A percentile compares a stretch with the other conserved stretches of the same genome.
Conservation (phyloP, 2,797 vertebrate species). For the Coracias cyanogaster region DNA sequence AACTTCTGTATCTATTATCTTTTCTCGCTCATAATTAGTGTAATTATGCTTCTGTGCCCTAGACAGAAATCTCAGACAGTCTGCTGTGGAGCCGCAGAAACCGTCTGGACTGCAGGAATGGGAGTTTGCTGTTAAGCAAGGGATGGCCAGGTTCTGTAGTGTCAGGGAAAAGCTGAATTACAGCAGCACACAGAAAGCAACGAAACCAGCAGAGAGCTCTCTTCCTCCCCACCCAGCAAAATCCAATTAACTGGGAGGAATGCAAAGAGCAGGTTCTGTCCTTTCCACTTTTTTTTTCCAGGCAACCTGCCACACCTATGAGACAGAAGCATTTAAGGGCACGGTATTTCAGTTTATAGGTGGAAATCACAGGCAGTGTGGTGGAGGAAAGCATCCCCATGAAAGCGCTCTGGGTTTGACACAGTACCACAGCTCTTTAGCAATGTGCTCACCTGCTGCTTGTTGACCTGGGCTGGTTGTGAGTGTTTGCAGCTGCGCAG, state of each 20-base stretch:
- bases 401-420: not conserved
- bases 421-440: not conserved
- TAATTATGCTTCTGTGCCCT: conserved; percentile 33
- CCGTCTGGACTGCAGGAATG: not conserved
- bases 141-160: not conserved
- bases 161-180: not conserved
- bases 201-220: not conserved
- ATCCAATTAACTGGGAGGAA: conserved; percentile 50
- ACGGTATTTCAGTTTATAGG: not conserved
- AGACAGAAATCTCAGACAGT: conserved; percentile 52
- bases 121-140: conserved; percentile 14
- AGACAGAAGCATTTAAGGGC: not conserved
- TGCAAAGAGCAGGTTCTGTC: not conserved
- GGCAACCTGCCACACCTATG: not conserved
- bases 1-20: conserved; percentile 58
- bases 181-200: not conserved
- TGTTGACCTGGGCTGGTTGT: not conserved
- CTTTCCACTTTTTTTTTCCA: not conserved
- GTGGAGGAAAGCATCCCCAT: not conserved
- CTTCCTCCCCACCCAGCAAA: conserved; percentile 7
- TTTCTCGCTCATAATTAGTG: conserved; percentile 49
- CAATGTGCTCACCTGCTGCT: not conserved
- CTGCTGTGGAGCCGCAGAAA: conserved; percentile 48
- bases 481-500: not conserved
- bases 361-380: not conserved